Evolutionary conservation across 1,140 invertebrate genomes (phyloP), one percentile per base, ranked within the genome.

Genomic region (Palaemon carinicauda): DNA sequence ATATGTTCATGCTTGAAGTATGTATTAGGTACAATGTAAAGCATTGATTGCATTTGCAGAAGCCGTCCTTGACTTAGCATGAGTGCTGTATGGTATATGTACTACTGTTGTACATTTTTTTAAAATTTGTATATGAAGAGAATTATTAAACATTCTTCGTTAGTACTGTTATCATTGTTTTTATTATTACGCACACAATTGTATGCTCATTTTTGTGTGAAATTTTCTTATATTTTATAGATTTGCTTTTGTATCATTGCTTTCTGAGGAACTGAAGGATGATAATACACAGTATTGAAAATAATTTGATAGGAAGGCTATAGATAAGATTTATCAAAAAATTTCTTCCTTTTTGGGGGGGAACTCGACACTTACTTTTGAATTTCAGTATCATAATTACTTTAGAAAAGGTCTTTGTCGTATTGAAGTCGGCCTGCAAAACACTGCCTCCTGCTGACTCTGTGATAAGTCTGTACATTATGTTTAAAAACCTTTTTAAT

Each of bases 401-500:
- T 75, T 21, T 19, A 50, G 19, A 69, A 69, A 31, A 79, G 24
- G 29, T 29, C 50, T 24, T 65, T 29, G 31, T 53, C 31, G 75
- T 53, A 74, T 31, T 29, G 21, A 75, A 83, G 74, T 77, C 71
- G 56, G 82, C 73, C 81, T 31, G 75, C 73, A 75, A n/a, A 74
- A 60, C 82, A 83, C 73, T 83, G 82, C 82, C 73, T 50, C 73
- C 33, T 77, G 82, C 82, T 75, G 21, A 75, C 73, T 52, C 82
- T 83, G 82, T 83, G 82, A 83, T 83, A 83, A 56, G 71, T 82
- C 81, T 56, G 74, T 60, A 74, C 56, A 83, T 75, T 24, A 50
- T 41, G 41, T 19, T 50, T 21, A 21, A 75, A 69, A 27, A 21
- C 14, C 3, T 19, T 75, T 50, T 74, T 50, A 50, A 51, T 50